Evolutionary conservation across 1,140 invertebrate species (phyloP).

Genomic region (Cotesia typhae): DNA sequence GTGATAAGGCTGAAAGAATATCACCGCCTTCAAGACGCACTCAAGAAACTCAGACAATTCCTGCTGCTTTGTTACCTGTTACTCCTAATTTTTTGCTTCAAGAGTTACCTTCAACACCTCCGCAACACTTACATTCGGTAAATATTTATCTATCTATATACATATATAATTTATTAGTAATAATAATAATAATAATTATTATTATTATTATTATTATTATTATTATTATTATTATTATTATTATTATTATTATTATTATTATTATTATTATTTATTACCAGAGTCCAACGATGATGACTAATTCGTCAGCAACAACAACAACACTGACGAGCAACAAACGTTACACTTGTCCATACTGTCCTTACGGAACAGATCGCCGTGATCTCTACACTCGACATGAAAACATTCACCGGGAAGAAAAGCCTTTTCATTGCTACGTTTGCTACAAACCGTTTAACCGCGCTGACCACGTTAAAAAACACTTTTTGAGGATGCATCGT

Average conservation of each 20-base stretch:
- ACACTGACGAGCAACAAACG: slow-evolving; percentile 69
- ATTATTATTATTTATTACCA: slow-evolving; percentile 18
- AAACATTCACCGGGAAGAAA: slow-evolving; percentile 93
- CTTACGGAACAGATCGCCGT: slow-evolving; percentile 88
- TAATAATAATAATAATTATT: too few species aligned
- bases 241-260: neutral
- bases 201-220: neutral
- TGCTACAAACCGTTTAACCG: slow-evolving; percentile 92
- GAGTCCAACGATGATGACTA: slow-evolving; percentile 47
- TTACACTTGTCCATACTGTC: slow-evolving; percentile 85
- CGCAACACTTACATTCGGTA: slow-evolving; percentile 60
- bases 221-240: neutral
- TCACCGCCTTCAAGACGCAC: slow-evolving; percentile 59
- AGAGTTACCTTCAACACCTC: slow-evolving; percentile 55
- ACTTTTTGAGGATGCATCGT: slow-evolving; percentile 89
- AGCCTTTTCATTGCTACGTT: slow-evolving; percentile 91
- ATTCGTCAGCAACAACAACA: slow-evolving; percentile 40
- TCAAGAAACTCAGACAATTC: slow-evolving; percentile 62
- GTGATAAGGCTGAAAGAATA: slow-evolving; percentile 56
- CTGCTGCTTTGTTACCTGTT: slow-evolving; percentile 56
- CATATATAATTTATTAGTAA: neutral
- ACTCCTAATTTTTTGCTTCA: slow-evolving; percentile 57
- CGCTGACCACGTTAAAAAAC: slow-evolving; percentile 95
- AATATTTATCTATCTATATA: neutral
- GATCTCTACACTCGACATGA: slow-evolving; percentile 96